Conservation (phyloP, 92 coral and sea anemone genomes). For the Galaxea fascicularis region DNA sequence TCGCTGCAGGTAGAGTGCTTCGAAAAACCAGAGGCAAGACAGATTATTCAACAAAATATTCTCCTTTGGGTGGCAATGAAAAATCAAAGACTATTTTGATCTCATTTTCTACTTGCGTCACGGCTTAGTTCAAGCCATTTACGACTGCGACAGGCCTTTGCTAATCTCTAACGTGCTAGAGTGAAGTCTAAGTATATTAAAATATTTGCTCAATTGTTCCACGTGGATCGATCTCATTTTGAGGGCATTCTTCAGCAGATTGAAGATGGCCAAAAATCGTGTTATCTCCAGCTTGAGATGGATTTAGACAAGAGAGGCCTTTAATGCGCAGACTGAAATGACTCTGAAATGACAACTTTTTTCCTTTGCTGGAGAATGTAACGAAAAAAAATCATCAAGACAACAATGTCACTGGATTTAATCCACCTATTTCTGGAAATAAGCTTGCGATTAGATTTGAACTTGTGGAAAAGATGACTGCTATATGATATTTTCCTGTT, state of each 20-base stretch:
- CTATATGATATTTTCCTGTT: background rate
- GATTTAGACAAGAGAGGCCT: background rate
- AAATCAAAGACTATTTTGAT: background rate
- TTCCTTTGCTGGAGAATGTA: too few species aligned
- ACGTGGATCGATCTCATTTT: background rate
- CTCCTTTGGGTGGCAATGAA: background rate
- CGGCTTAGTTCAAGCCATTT: background rate
- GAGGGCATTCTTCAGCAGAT: slow-evolving; percentile 1
- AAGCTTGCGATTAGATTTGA: background rate
- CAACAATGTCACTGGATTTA: background rate
- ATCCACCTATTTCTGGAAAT: background rate
- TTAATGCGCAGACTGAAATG: background rate
- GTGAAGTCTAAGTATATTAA: background rate
- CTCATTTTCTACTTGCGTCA: background rate
- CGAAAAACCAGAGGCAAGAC: background rate
- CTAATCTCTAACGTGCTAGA: background rate
- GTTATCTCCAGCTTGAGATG: background rate
- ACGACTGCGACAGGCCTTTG: background rate
- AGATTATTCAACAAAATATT: background rate
- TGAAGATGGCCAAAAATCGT: background rate
- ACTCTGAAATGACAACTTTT: background rate
- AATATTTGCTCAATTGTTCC: background rate
- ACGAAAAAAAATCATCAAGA: background rate
- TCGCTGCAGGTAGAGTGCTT: too few species aligned
- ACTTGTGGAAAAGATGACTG: background rate